A percentile compares a stretch with the other conserved stretches of the same genome.
These are phyloP conservation scores for Psococerastis gibbosa DNA, from an alignment of 2,888 invertebrate species.

Conservation along the genomic window DNA sequence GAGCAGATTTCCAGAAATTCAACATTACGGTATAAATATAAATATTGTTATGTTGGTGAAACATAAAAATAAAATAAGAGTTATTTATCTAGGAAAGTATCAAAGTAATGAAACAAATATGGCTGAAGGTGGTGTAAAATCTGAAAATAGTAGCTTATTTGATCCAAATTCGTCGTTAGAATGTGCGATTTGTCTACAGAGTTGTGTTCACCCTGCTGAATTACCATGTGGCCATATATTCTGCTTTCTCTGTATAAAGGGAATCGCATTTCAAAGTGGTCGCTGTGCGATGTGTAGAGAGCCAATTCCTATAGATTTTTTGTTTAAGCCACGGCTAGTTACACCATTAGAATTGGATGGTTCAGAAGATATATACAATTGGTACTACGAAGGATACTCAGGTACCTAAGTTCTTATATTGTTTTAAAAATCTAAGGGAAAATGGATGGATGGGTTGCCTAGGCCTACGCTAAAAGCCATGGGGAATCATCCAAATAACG, in stretches of 20 bases:
- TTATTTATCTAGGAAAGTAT: too few species aligned
- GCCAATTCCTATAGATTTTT: slow-evolving; percentile 71
- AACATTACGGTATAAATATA: too few species aligned
- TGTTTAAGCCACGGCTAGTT: slow-evolving; percentile 67
- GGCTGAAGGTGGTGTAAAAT: not conserved
- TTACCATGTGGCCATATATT: slow-evolving; percentile 91
- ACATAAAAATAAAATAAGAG: too few species aligned
- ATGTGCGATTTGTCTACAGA: slow-evolving; percentile 84
- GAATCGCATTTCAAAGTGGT: slow-evolving; percentile 67
- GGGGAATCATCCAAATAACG: too few species aligned
- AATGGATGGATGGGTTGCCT: too few species aligned
- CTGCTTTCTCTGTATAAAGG: slow-evolving; percentile 91
- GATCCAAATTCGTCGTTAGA: slow-evolving; percentile 27
- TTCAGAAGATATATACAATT: slow-evolving; percentile 55
- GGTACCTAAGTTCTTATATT: slow-evolving; percentile 51
- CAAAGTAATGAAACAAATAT: too few species aligned
- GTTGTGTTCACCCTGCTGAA: slow-evolving; percentile 77
- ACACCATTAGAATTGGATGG: slow-evolving; percentile 11
- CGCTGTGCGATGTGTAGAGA: slow-evolving; percentile 86
- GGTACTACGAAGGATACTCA: slow-evolving; percentile 92
- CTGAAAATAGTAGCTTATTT: too few species aligned
- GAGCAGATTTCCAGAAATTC: too few species aligned
- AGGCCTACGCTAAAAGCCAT: too few species aligned
- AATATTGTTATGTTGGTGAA: too few species aligned
- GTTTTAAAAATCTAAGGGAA: too few species aligned